These are phyloP conservation scores for Drosophila fuyamai DNA, from an alignment of 1,140 invertebrate species.

Conservation along the genomic window DNA sequence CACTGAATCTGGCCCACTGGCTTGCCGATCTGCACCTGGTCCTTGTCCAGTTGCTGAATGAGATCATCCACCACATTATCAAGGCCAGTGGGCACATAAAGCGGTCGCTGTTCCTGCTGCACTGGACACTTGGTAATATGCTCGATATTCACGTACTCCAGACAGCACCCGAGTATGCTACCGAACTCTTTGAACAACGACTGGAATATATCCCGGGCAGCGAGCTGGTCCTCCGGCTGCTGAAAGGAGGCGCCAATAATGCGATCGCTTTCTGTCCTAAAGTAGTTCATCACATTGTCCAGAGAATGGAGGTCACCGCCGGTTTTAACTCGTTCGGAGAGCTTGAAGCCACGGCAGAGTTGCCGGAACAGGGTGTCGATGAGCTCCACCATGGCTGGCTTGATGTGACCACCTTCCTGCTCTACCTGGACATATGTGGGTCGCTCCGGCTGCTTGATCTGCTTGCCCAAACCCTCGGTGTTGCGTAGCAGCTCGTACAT, in stretches of 20 bases:
- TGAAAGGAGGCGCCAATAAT: constrained; percentile 46
- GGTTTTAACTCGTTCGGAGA: constrained; percentile 55
- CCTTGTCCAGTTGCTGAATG: constrained; percentile 44
- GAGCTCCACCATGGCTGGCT: constrained; percentile 57
- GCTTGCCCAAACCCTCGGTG: constrained; percentile 60
- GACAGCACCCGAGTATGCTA: constrained; percentile 70
- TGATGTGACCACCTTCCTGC: constrained; percentile 23
- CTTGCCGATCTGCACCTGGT: constrained; percentile 68
- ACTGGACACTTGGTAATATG: constrained; percentile 66
- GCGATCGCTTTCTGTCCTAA: constrained; percentile 67
- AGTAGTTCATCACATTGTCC: constrained; percentile 77
- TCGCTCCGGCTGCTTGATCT: constrained; percentile 48
- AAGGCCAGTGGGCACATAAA: constrained; percentile 84
- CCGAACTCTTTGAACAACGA: constrained; percentile 78
- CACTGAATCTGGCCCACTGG: constrained; percentile 78
- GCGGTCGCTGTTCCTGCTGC: constrained; percentile 43
- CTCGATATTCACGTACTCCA: constrained; percentile 79
- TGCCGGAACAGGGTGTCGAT: constrained; percentile 70
- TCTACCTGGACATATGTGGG: constrained; percentile 45
- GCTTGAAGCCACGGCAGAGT: constrained; percentile 66
- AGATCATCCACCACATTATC: constrained; percentile 69
- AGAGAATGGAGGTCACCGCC: constrained; percentile 61
- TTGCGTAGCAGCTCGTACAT: constrained; percentile 73
- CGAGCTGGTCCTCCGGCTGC: constrained; percentile 46
- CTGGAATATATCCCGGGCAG: constrained; percentile 73